Percentiles rank a stretch among this genome's conserved stretches.
These are phyloP conservation scores for Megaceryle maxima DNA, from an alignment of 2,113 vertebrate genomes.

Conservation along the genomic window DNA sequence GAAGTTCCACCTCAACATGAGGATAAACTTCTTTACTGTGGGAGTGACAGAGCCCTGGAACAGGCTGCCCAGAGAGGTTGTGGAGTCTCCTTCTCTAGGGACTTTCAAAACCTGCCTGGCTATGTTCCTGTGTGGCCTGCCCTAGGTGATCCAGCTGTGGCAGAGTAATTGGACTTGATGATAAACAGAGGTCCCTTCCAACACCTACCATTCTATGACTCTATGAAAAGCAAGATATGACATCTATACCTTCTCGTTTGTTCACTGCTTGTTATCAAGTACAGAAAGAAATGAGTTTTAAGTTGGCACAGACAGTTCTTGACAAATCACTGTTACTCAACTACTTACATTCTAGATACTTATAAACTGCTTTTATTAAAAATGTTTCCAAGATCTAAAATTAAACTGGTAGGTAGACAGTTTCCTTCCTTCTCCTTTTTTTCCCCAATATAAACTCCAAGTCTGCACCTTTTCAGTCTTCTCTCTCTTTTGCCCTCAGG, in stretches of 20 bases:
- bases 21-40: no score
- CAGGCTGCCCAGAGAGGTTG: no score
- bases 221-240: background rate
- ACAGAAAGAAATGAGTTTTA: background rate
- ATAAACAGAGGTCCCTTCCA: no score
- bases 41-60: no score
- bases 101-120: no score
- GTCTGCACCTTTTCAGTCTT: background rate
- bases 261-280: background rate
- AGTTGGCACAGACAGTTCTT: background rate
- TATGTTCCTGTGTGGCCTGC: no score
- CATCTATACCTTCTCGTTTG: background rate
- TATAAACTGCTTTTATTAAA: background rate
- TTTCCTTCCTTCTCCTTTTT: background rate
- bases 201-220: no score
- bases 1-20: no score
- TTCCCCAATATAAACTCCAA: background rate
- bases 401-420: background rate
- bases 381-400: background rate
- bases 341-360: background rate
- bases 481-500: background rate
- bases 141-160: no score
- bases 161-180: no score
- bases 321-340: background rate
- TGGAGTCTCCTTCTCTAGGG: no score